Evolutionary conservation across 2,113 vertebrate species (phyloP).

Genomic region (Phyllostomus hastatus): DNA sequence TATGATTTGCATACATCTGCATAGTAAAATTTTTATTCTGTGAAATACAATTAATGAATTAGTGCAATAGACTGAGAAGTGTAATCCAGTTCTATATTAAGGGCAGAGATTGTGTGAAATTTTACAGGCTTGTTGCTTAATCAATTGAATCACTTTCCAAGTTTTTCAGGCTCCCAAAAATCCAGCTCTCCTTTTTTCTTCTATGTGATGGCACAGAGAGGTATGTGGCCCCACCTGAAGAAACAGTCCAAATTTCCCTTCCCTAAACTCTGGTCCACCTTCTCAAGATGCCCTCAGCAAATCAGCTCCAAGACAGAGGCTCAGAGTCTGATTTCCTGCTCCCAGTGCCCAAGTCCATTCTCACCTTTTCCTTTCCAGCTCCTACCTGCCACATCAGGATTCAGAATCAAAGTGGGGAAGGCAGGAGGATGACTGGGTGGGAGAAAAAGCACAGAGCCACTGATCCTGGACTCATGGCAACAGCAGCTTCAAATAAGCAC

Average conservation of each 20-base stretch:
- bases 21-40: conserved; percentile 36
- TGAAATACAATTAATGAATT: conserved; percentile 58
- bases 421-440: not conserved
- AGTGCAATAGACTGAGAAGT: conserved; percentile 6
- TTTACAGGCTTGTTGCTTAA: conserved; percentile 1
- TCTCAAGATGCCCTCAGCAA: not conserved
- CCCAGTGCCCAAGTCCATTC: not conserved
- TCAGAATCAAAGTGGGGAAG: not conserved
- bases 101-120: not conserved
- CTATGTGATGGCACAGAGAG: not conserved
- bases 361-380: not conserved
- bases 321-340: not conserved
- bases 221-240: not conserved
- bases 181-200: not conserved
- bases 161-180: not conserved
- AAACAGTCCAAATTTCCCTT: not conserved
- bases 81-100: conserved; percentile 36
- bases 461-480: not conserved
- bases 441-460: not conserved
- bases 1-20: conserved; percentile 43
- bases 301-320: not conserved
- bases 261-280: not conserved
- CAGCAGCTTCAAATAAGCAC: not conserved
- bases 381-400: not conserved
- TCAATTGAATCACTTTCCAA: not conserved